A percentile compares a stretch with the other conserved stretches of the same genome.
Conservation (phyloP, 64 coral and sea anemone genomes). For the Stylophora pistillata region DNA sequence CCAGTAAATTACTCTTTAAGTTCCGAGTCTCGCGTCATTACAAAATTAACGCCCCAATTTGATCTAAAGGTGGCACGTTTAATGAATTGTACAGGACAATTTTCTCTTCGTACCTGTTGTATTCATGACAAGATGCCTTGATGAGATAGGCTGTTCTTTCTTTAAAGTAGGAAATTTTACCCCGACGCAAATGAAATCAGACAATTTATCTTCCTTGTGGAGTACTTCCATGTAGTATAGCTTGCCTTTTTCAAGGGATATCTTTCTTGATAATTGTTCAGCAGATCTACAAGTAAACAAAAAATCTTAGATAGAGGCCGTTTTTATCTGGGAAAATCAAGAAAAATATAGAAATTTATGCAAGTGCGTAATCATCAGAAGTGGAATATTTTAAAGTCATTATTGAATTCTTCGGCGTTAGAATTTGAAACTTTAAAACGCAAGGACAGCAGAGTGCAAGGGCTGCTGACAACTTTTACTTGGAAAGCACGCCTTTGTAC, state of each 20-base stretch:
- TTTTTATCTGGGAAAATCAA: too few species aligned
- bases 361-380: neutral
- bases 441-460: too few species aligned
- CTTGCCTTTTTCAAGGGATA: constrained; percentile 29
- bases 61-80: neutral
- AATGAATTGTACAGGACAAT: neutral
- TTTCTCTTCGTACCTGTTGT: neutral
- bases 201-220: constrained; percentile 28
- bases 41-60: too few species aligned
- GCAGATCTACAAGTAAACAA: neutral
- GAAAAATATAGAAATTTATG: neutral
- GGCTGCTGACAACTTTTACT: too few species aligned
- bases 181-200: constrained; percentile 59
- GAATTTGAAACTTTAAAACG: too few species aligned
- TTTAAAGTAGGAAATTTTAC: constrained; percentile 28
- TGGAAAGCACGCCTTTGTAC: too few species aligned
- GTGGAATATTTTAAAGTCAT: neutral
- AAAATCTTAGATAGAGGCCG: too few species aligned
- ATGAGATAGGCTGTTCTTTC: constrained; percentile 48
- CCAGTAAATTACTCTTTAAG: too few species aligned
- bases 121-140: constrained; percentile 59
- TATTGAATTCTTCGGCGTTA: too few species aligned
- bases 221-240: constrained; percentile 77
- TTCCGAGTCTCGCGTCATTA: too few species aligned
- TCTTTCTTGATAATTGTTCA: constrained; percentile 55